Evolutionary conservation across 2,888 invertebrate genomes (phyloP), one percentile per base, ranked within the genome.

Genomic region (Hydropsyche betteni): DNA sequence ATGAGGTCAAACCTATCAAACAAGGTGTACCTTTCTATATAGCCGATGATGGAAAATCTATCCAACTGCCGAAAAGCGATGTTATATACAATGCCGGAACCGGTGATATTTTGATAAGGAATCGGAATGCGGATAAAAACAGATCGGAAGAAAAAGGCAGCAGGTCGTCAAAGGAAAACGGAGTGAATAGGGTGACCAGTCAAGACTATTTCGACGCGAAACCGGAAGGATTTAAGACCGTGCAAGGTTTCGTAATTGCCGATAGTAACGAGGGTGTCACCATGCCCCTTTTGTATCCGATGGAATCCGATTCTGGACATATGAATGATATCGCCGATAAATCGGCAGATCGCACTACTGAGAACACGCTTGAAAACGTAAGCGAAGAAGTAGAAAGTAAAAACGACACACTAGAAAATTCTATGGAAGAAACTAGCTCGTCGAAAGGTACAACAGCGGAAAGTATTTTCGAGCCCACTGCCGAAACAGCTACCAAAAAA

Each of bases 191-290:
- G 72, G 68, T 51, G 61, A 68, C 16, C 64, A 73, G 12, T 70
- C 69, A 68, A 70, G 33, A 69, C 73, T 64, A 68, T 61, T 71
- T 51, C 72, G 61, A 64, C 33, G 34, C 8, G 6, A 70, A 69
- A 53, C 75, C 38, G 51, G 75, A 69, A 69, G 76, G 75, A 1
- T 69, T 78, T 50, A 78, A 76, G 44, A 78, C 74, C 50, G 16
- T 78, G 44, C 75, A 77, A 55, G 79, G 76, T n/a, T 79, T 80
- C 75, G 75, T 74, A 6, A 76, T 79, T 14, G 77, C 74, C 1
- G 77, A 76, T 44, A 68, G 70, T 16, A 70, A 72, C 52, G 73
- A 64, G 24, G 74, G 58, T 44, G 50, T n/a, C 16, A 73, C 75
- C 53, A 76, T 51, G 36, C 76, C 76, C 0, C 61, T 55, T 8